Percentiles rank a stretch among this genome's conserved stretches.
phyloP scores from a whole-genome alignment of 2,888 invertebrate species.

The Cistogaster globosa region DNA sequence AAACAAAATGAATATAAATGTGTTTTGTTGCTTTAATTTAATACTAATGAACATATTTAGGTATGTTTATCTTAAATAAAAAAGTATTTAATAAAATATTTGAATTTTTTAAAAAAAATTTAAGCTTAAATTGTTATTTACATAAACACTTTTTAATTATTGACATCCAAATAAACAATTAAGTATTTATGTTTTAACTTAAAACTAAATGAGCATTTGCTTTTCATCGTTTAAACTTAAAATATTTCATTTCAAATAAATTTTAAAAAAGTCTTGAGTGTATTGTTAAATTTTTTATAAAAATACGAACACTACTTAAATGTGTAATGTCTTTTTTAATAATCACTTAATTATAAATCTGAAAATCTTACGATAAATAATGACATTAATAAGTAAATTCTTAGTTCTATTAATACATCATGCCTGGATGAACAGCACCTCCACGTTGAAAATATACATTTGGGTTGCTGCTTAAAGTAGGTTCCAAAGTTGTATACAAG shows the following conservation, averaged over 20 bases:
- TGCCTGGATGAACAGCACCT: conserved; percentile 92
- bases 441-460: conserved; percentile 95
- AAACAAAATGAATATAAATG: conserved; percentile 21
- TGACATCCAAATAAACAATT: conserved; percentile 68
- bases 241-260: conserved; percentile 40
- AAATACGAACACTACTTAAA: conserved; percentile 50
- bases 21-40: conserved; percentile 33
- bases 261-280: conserved; percentile 67
- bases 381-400: background rate
- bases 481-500: conserved; percentile 92
- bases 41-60: conserved; percentile 69
- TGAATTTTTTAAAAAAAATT: background rate
- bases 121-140: conserved; percentile 15
- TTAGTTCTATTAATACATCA: conserved; percentile 89
- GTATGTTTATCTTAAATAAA: conserved; percentile 21
- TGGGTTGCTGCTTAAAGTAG: conserved; percentile 94
- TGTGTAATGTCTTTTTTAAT: conserved; percentile 34
- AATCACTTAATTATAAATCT: background rate
- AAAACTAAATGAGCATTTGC: conserved; percentile 65
- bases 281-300: conserved; percentile 28
- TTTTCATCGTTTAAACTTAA: conserved; percentile 38
- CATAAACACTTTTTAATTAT: conserved; percentile 68
- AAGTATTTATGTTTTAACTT: conserved; percentile 62
- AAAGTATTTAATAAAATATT: background rate
- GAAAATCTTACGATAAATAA: conserved; percentile 17